Evolutionary conservation across 2,113 vertebrate species (phyloP), one percentile per base, ranked within the genome.

Genomic region (pig (Sus scrofa)): DNA sequence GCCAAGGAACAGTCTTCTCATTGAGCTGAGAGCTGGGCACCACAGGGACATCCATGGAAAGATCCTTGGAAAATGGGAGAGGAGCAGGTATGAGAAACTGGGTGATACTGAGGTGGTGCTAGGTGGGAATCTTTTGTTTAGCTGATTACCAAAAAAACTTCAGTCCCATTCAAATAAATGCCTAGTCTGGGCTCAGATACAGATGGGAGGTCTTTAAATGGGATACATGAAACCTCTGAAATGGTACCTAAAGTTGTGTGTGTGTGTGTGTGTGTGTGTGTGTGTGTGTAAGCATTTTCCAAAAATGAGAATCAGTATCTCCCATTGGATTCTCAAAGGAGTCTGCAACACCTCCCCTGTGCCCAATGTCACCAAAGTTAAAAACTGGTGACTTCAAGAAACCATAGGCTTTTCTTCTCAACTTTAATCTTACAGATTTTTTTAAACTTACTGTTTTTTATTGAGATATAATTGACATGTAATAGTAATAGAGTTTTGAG

Each of bases 311-410:
- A 83, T 52, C 20, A 1, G 6, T 32, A 26, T 77, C 52, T 91
- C 39, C 18, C 11, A 71, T 2, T 97, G 58, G 74, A 34, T 97
- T 78, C 83, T 93, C 52, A 95, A 83, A 93, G 54, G 60, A 93
- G n/a, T 82, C 56, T 89, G n/a, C 13, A 84, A 75, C 9, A 81
- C 27, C 39, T 63, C 1, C 10, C 3, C 15, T 6, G 56, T 7
- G 30, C 3, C 56, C 16, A 32, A 32, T 68, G 34, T 44, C 63
- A 74, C 27, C 75, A 81, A 89, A 93, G 52, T 70, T 87, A 90
- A 90, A 91, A 83, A 56, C 3, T 30, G 50, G 15, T 75, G 71
- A 85, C 3, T 60, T 84, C 67, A 78, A 79, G n/a, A 30, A 3
- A 78, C 65, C 12, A 34, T 9, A 86, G 60, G 37, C 39, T 93